Conservation (phyloP, 1,140 invertebrate genomes). For the Musca domestica region DNA sequence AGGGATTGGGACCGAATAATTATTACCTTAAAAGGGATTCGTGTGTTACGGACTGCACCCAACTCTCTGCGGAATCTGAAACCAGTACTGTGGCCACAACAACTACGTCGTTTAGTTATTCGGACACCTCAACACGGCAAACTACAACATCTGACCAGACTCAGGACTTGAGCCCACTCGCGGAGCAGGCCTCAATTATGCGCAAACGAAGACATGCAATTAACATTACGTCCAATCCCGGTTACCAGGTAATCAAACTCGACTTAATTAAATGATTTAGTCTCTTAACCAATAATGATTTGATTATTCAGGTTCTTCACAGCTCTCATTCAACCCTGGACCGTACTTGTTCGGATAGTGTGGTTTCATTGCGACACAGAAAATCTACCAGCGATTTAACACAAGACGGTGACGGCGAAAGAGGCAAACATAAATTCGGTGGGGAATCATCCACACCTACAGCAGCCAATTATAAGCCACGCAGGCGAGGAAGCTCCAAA, state of each 20-base stretch:
- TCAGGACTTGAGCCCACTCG: constrained; percentile 16
- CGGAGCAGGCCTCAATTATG: constrained; percentile 24
- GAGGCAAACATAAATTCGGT: constrained; percentile 8
- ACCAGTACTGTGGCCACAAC: constrained; percentile 42
- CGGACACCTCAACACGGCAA: constrained; percentile 31
- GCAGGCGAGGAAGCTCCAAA: constrained; percentile 50
- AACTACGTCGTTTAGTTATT: constrained; percentile 50
- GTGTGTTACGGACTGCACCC: constrained; percentile 49
- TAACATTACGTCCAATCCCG: constrained; percentile 53
- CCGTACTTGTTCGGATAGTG: constrained; percentile 51
- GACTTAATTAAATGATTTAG: neutral
- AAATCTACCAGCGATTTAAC: constrained; percentile 75
- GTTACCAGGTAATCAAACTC: constrained; percentile 38
- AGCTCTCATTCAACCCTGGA: constrained; percentile 52
- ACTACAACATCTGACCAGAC: neutral
- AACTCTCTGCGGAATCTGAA: constrained; percentile 45
- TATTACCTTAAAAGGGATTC: constrained; percentile 45
- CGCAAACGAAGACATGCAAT: constrained; percentile 48
- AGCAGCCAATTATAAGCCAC: constrained; percentile 38
- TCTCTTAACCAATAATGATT: neutral
- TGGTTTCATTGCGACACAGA: constrained; percentile 56
- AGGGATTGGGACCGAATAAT: constrained; percentile 32
- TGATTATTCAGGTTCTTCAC: constrained; percentile 39
- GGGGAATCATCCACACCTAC: neutral
- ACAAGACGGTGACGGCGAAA: constrained; percentile 53